Evolutionary conservation across 2,113 vertebrate species (phyloP).

Genomic region (Cyanocitta stelleri): DNA sequence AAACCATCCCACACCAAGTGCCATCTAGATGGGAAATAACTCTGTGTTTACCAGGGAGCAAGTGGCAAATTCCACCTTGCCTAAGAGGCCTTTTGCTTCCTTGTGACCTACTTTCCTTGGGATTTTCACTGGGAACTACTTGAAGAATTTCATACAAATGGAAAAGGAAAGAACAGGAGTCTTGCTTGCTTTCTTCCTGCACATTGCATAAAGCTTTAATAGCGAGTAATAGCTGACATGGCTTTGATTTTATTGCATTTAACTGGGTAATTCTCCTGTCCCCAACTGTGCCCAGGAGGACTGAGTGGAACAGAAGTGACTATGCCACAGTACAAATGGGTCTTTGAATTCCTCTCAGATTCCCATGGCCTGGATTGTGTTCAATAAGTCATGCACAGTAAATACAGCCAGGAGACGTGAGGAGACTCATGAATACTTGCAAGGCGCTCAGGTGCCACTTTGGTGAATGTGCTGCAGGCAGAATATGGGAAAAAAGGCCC

Average conservation of each 20-base stretch:
- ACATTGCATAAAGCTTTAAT: slow-evolving; percentile 50
- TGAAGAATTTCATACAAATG: background rate
- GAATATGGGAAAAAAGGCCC: background rate
- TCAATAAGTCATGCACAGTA: slow-evolving; percentile 39
- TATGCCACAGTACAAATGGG: background rate
- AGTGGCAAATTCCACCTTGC: slow-evolving; percentile 4
- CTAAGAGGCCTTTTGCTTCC: background rate
- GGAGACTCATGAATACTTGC: background rate
- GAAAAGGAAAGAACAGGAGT: background rate
- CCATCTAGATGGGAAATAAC: background rate
- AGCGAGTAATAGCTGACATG: slow-evolving; percentile 27
- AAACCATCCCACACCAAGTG: background rate
- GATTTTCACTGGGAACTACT: background rate
- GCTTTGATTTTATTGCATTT: slow-evolving; percentile 61
- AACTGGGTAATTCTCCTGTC: slow-evolving; percentile 42
- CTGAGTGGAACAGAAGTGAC: slow-evolving; percentile 7
- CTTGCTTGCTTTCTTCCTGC: background rate
- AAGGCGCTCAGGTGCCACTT: background rate
- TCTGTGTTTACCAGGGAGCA: background rate
- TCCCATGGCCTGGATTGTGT: background rate
- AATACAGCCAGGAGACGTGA: slow-evolving; percentile 18
- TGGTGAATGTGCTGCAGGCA: background rate
- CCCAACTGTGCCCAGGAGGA: slow-evolving; percentile 35
- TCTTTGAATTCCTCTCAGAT: background rate
- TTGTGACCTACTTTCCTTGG: background rate